Conservation (phyloP, 2,113 vertebrate genomes). For the Colius striatus region DNA sequence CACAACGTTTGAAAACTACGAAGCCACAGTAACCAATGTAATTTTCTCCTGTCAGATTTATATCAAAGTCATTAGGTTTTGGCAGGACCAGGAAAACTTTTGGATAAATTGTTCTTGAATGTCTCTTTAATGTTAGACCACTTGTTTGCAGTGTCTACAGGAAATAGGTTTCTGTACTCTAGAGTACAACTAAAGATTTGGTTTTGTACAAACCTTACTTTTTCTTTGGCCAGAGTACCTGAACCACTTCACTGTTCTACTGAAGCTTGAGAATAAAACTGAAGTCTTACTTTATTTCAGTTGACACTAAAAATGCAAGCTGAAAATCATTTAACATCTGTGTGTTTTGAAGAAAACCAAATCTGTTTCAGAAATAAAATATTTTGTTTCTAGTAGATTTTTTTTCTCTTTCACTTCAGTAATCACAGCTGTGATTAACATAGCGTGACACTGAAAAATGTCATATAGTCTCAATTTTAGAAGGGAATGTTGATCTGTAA, state of each 20-base stretch:
- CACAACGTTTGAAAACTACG: conserved; percentile 19
- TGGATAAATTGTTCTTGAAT: not conserved
- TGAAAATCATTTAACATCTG: conserved; percentile 33
- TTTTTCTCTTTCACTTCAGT: conserved; percentile 22
- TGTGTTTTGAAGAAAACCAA: conserved; percentile 23
- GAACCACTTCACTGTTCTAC: not conserved
- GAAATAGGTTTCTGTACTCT: conserved; percentile 1
- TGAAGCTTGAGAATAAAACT: not conserved
- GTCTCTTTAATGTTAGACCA: conserved; percentile 7
- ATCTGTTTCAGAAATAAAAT: conserved; percentile 27
- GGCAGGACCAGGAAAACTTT: not conserved
- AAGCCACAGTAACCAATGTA: not conserved
- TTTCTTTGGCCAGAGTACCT: not conserved
- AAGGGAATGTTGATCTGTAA: conserved; percentile 10
- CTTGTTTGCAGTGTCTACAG: not conserved
- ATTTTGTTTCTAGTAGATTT: conserved; percentile 16
- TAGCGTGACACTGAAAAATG: not conserved
- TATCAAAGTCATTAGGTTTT: not conserved
- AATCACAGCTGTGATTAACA: conserved; percentile 39
- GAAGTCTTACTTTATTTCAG: not conserved
- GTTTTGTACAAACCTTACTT: not conserved
- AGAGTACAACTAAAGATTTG: not conserved
- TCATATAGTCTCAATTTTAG: not conserved
- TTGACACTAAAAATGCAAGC: not conserved
- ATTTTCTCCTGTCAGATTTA: not conserved